phyloP scores from a whole-genome alignment of 2,888 invertebrate species.

The Synergus umbraculus region DNA sequence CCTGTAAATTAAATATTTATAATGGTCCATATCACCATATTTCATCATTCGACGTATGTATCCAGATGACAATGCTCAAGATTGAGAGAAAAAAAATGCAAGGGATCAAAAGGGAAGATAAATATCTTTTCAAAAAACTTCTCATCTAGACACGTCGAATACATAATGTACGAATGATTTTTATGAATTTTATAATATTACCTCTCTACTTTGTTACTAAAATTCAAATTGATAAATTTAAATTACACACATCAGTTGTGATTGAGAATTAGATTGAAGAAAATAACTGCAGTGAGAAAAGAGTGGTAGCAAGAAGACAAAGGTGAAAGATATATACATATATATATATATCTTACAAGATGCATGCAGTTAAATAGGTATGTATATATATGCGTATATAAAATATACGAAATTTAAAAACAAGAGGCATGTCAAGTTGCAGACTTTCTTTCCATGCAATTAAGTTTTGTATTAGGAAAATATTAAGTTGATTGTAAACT shows the following conservation, averaged over 20 bases:
- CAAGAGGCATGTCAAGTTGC: constrained; percentile 2
- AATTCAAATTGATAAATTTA: background rate
- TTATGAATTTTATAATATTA: background rate
- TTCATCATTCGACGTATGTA: background rate
- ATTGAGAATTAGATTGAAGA: background rate
- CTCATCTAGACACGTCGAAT: too few species aligned
- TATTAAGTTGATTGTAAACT: background rate
- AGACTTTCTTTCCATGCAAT: constrained; percentile 28
- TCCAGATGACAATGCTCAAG: background rate
- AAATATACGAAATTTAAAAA: constrained; percentile 12
- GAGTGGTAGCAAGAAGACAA: constrained; percentile 20
- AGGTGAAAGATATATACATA: constrained; percentile 21
- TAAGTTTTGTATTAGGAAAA: constrained; percentile 8
- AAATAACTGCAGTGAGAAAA: constrained; percentile 17
- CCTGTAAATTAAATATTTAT: constrained; percentile 70
- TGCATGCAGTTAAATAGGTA: constrained; percentile 23
- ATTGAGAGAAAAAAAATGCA: background rate
- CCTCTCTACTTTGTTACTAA: background rate
- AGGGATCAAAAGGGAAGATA: background rate
- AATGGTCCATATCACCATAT: background rate
- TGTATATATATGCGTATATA: background rate
- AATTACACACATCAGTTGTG: background rate
- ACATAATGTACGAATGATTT: background rate
- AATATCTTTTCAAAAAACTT: too few species aligned
- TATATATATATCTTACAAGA: constrained; percentile 7